Evolutionary conservation across 2,797 vertebrate genomes (phyloP).

Genomic region (Eulemur rubriventer): DNA sequence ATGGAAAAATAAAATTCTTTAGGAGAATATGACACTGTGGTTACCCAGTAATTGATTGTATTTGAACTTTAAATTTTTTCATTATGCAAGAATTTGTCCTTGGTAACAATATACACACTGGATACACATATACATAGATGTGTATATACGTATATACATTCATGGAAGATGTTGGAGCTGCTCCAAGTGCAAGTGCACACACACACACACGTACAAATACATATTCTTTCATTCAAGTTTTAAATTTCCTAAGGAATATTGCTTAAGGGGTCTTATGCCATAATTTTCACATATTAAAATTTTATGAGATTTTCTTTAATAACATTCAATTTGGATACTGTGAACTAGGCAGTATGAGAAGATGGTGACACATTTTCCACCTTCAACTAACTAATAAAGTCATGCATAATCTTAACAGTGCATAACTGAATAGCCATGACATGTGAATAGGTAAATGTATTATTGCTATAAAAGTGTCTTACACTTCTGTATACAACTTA

Average conservation of each 20-base stretch:
- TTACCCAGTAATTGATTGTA: neutral
- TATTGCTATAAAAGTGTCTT: neutral
- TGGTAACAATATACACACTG: neutral
- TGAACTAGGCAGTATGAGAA: neutral
- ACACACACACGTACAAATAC: too few relatives aligned
- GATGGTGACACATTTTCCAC: neutral
- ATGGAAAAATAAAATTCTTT: neutral
- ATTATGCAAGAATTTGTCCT: neutral
- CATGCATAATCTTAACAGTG: neutral
- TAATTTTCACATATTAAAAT: neutral
- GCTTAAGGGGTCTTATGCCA: neutral
- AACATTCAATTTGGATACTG: neutral
- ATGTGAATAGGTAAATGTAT: neutral
- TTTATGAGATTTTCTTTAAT: neutral
- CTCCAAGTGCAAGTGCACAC: accelerated
- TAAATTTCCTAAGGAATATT: neutral
- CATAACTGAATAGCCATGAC: neutral
- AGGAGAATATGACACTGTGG: neutral
- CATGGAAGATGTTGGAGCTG: neutral
- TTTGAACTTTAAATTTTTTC: neutral
- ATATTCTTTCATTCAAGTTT: neutral
- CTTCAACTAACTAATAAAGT: neutral
- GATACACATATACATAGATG: neutral
- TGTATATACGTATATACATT: neutral
- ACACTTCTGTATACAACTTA: neutral